These are phyloP conservation scores for Araneus ventricosus DNA, from an alignment of 1,140 invertebrate genomes.

Conservation along the genomic window DNA sequence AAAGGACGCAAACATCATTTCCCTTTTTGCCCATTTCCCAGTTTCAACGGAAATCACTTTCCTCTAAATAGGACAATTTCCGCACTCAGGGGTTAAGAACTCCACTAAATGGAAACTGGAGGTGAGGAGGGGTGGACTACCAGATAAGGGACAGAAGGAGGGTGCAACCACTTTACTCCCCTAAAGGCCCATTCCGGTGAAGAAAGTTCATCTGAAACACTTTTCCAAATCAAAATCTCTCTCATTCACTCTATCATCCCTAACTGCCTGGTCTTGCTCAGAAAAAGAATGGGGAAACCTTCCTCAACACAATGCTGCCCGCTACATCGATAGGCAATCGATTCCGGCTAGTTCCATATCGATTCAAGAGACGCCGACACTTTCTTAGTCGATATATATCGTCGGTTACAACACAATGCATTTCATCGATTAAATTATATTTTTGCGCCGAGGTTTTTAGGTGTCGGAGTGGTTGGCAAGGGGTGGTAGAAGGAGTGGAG, in stretches of 20 bases:
- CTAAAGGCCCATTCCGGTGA: neutral
- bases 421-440: slow-evolving; percentile 57
- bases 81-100: neutral
- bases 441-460: slow-evolving; percentile 1
- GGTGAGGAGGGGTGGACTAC: too few relatives aligned
- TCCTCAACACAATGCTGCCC: slow-evolving; percentile 11
- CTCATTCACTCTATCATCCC: neutral
- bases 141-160: neutral
- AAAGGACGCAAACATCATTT: neutral
- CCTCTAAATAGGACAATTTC: slow-evolving; percentile 28
- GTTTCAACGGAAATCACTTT: slow-evolving; percentile 17
- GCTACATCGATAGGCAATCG: slow-evolving; percentile 37
- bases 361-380: slow-evolving; percentile 41
- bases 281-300: neutral
- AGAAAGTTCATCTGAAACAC: slow-evolving; percentile 51
- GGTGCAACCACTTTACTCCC: slow-evolving; percentile 1
- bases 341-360: slow-evolving; percentile 34
- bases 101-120: neutral
- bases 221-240: slow-evolving; percentile 45
- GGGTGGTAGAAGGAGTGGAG: neutral
- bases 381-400: slow-evolving; percentile 55
- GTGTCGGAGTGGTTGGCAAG: neutral
- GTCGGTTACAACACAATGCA: slow-evolving; percentile 49
- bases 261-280: neutral
- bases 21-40: neutral